Conservation (phyloP, 2,113 vertebrate genomes). For the Petromus typicus region DNA sequence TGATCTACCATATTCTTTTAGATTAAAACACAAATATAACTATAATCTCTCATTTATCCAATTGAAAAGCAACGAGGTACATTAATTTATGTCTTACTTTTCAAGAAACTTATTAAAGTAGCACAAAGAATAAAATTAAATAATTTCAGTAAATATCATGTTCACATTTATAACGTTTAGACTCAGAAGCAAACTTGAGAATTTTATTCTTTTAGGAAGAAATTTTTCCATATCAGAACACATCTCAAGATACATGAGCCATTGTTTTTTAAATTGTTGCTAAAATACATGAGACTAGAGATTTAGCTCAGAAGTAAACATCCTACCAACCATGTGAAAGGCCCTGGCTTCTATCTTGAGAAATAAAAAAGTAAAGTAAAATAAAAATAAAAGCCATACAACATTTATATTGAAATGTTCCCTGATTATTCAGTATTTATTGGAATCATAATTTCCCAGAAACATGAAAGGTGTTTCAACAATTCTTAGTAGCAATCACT, state of each 20-base stretch:
- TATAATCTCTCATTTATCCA: constrained; percentile 66
- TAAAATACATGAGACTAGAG: background rate
- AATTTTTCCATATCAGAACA: constrained; percentile 43
- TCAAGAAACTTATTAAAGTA: constrained; percentile 41
- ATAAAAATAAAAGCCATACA: background rate
- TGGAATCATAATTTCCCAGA: background rate
- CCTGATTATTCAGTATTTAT: background rate
- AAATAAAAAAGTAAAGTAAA: background rate
- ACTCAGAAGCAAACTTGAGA: background rate
- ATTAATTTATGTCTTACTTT: constrained; percentile 65
- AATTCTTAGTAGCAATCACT: background rate
- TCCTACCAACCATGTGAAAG: background rate
- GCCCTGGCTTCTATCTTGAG: background rate
- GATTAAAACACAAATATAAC: constrained; percentile 67
- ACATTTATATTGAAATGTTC: background rate
- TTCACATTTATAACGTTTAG: constrained; percentile 19
- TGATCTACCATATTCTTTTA: constrained; percentile 20
- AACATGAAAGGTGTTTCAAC: background rate
- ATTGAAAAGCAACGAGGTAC: constrained; percentile 37
- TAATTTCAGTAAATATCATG: background rate
- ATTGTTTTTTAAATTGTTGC: constrained; percentile 36
- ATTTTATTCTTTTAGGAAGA: background rate
- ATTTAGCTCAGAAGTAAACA: background rate
- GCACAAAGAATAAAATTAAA: background rate
- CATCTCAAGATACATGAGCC: constrained; percentile 1